Evolutionary conservation across 1,140 invertebrate genomes (phyloP).

Genomic region (Drosophila rhopaloa): DNA sequence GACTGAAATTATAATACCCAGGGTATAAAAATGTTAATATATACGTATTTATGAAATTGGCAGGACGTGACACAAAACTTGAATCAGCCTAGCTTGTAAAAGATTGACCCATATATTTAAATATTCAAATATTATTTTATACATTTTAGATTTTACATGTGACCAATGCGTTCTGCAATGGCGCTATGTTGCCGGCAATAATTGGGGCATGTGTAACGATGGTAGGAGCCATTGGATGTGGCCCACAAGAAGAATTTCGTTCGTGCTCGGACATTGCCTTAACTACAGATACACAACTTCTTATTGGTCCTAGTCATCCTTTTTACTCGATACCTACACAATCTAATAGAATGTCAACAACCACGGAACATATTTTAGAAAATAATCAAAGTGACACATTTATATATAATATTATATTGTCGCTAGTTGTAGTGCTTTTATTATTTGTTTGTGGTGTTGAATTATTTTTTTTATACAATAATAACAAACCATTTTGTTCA

Average conservation of each 20-base stretch:
- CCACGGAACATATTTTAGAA: constrained; percentile 16
- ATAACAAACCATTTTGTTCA: not conserved
- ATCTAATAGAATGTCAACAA: not conserved
- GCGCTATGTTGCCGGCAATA: constrained; percentile 83
- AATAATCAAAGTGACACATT: constrained; percentile 23
- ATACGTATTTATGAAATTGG: too few relatives aligned
- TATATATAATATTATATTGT: constrained; percentile 84
- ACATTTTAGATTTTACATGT: constrained; percentile 84
- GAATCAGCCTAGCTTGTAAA: too few relatives aligned
- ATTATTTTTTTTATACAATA: not conserved
- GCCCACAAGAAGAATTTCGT: constrained; percentile 92
- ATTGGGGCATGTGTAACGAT: constrained; percentile 86
- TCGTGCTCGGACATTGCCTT: constrained; percentile 93
- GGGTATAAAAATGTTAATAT: too few relatives aligned
- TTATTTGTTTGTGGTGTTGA: not conserved
- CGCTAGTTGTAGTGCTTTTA: constrained; percentile 83
- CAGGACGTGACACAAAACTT: too few relatives aligned
- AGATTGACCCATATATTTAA: not conserved
- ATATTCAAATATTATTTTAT: not conserved
- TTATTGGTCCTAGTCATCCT: constrained; percentile 55
- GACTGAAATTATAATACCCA: too few relatives aligned
- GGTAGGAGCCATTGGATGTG: constrained; percentile 86
- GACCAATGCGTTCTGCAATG: constrained; percentile 85
- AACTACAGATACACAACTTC: constrained; percentile 84
- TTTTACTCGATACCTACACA: constrained; percentile 42